phyloP scores from a whole-genome alignment of 2,113 vertebrate genomes.

The Saguinus midas region DNA sequence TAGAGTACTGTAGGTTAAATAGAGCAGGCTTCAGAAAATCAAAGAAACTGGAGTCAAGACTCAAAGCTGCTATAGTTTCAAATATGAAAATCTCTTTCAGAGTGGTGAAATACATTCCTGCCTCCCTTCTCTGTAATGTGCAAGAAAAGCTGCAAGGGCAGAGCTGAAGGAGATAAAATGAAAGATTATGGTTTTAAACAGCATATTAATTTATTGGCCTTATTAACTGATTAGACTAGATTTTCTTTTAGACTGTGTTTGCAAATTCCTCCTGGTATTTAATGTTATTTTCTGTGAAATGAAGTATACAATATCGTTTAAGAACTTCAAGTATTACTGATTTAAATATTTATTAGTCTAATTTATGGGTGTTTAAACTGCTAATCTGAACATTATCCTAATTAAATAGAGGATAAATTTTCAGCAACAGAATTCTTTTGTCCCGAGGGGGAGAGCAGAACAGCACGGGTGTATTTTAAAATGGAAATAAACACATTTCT shows the following conservation, averaged over 20 bases:
- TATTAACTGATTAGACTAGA: slow-evolving; percentile 53
- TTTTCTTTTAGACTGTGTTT: slow-evolving; percentile 54
- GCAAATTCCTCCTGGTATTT: slow-evolving; percentile 70
- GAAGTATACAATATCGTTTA: slow-evolving; percentile 76
- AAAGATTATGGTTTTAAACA: slow-evolving; percentile 20
- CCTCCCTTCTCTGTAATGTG: background rate
- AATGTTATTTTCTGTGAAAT: slow-evolving; percentile 75
- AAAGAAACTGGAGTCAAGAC: background rate
- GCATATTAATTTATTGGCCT: slow-evolving; percentile 49
- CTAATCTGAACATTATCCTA: slow-evolving; percentile 77
- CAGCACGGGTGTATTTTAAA: slow-evolving; percentile 42
- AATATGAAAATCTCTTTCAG: background rate
- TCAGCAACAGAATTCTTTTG: slow-evolving; percentile 62
- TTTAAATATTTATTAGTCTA: slow-evolving; percentile 80
- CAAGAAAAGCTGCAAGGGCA: slow-evolving; percentile 15
- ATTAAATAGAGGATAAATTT: slow-evolving; percentile 74
- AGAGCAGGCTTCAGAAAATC: background rate
- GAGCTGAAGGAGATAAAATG: background rate
- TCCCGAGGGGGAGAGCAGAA: background rate
- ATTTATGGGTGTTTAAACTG: slow-evolving; percentile 79
- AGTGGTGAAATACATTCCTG: background rate
- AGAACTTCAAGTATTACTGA: slow-evolving; percentile 75
- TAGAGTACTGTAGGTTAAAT: background rate
- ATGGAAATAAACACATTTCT: slow-evolving; percentile 46
- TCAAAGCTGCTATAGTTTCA: background rate